Evolutionary conservation across 1,140 invertebrate species (phyloP).

Genomic region (Hylaeus volcanicus): DNA sequence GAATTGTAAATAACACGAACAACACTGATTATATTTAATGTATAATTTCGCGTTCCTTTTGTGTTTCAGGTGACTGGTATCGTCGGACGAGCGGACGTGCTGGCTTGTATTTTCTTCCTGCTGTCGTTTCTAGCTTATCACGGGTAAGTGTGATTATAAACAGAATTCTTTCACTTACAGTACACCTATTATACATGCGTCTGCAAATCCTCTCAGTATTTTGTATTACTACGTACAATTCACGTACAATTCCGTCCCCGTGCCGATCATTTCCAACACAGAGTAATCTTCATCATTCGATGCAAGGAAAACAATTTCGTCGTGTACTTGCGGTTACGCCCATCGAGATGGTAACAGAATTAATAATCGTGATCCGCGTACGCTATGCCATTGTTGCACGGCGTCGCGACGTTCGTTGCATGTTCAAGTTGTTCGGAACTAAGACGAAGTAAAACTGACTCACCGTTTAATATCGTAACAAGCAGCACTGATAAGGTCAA

Average conservation of each 20-base stretch:
- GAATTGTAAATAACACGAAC: too few species aligned
- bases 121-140: constrained; percentile 90
- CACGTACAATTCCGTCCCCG: not conserved
- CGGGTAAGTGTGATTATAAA: constrained; percentile 83
- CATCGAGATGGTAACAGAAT: constrained; percentile 9
- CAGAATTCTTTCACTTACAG: not conserved
- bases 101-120: constrained; percentile 91
- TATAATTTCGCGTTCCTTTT: constrained; percentile 27
- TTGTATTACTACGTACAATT: not conserved
- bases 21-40: constrained; percentile 17
- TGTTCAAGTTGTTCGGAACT: constrained; percentile 9
- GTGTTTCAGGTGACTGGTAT: constrained; percentile 88
- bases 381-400: not conserved
- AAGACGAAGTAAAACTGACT: constrained; percentile 3
- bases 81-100: constrained; percentile 91
- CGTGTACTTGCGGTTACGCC: constrained; percentile 6
- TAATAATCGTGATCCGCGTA: constrained; percentile 9
- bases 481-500: not conserved
- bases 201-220: not conserved
- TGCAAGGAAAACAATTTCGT: not conserved
- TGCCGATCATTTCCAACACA: not conserved
- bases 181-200: not conserved
- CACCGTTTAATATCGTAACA: constrained; percentile 4
- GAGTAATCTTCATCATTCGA: constrained; percentile 6
- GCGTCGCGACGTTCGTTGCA: constrained; percentile 5